Base-by-base conservation (phyloP, 2,797 vertebrate species). In the Botia almorhae region DNA sequence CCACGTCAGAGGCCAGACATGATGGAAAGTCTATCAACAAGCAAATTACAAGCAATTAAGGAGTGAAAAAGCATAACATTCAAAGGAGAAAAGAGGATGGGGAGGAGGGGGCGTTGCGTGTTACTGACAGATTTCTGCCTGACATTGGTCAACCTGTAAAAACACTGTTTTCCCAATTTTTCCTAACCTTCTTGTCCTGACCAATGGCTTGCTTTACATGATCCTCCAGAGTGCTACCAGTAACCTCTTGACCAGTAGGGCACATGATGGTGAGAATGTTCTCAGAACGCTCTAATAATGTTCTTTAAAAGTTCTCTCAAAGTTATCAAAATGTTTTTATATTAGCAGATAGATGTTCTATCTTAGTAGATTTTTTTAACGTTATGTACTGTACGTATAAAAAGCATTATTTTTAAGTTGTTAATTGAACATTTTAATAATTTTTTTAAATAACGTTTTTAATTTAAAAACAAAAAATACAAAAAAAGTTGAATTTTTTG, bases 11-110 rank as follows among this genome's bases (percentile, higher is more conserved):
- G 92, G 87, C 75, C 80, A 89, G 88, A 92, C 87, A 91, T 76
- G 21, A 80, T 91, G 85, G 87, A 87, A 91, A 85, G 87, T 88
- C 87, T 91, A 93, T 92, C 92, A 91, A 89, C 88, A 84, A 90
- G 91, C 89, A 94, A 88, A 85, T 81, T 90, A 95, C 91, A 87
- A 91, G 89, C 93, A 90, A 93, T 94, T 94, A 93, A 91, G 39
- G 86, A 76, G 89, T 90, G 91, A 89, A 91, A 93, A 93, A 90
- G 89, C 91, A 88, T 81, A 93, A 94, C 92, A 89, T 90, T 93
- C 87, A 92, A 85, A 86, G 85, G 91, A 88, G 87, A 85, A 90
- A 84, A 87, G 90, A 91, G 87, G 84, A 87, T 90, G 86, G 91
- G 88, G 2, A 48, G 55, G 61, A 61, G 58, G 53, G 51, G 26